Conservation (phyloP, 2,888 invertebrate genomes). For the Microdon myrmicae region DNA sequence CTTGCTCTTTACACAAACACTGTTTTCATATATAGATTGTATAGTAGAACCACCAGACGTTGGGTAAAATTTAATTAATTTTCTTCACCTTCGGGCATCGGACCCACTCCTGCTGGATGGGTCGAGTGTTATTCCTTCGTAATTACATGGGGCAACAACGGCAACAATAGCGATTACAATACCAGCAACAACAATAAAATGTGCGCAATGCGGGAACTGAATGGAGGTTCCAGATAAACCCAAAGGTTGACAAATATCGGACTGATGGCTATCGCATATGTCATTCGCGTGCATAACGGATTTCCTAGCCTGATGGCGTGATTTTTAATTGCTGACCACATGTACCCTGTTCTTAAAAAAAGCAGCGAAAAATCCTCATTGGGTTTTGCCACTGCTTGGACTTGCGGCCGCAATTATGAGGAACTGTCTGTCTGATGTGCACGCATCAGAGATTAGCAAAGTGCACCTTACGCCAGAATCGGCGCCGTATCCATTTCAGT, state of each 20-base stretch:
- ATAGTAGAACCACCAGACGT: conserved; percentile 9
- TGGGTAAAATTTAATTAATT: conserved; percentile 44
- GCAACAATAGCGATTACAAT: conserved; percentile 26
- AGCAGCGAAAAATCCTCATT: conserved; percentile 9
- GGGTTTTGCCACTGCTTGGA: conserved; percentile 1
- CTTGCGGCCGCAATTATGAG: conserved; percentile 18
- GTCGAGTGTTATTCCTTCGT: conserved; percentile 42
- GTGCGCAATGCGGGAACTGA: not conserved
- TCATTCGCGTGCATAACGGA: conserved; percentile 15
- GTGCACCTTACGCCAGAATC: conserved; percentile 7
- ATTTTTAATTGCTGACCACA: conserved; percentile 6
- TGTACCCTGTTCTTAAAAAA: conserved; percentile 26
- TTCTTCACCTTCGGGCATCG: conserved; percentile 41
- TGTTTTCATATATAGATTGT: not conserved
- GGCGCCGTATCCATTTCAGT: conserved; percentile 35
- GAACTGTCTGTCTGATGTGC: conserved; percentile 26
- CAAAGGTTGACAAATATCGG: conserved; percentile 36
- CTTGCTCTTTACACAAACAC: not conserved
- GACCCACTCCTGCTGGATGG: conserved; percentile 26
- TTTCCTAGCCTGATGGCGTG: not conserved
- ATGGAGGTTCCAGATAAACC: not conserved
- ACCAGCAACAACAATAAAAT: not conserved
- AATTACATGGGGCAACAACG: conserved; percentile 35
- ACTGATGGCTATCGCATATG: conserved; percentile 44
- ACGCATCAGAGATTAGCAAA: conserved; percentile 18